These are phyloP conservation scores for Calameuta pallipes DNA, from an alignment of 2,888 invertebrate species.

Conservation along the genomic window DNA sequence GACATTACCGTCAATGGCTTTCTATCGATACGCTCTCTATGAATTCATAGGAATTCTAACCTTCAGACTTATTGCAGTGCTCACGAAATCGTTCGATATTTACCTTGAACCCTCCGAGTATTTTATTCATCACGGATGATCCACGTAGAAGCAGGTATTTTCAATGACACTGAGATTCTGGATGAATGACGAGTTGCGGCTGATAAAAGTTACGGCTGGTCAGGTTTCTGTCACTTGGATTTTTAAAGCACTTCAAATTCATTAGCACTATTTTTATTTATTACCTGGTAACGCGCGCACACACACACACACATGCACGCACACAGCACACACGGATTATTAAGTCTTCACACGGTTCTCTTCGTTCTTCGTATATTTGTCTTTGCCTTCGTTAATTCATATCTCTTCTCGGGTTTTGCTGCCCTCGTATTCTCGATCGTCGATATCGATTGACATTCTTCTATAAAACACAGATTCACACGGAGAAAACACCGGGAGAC, in stretches of 20 bases:
- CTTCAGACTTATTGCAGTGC: not conserved
- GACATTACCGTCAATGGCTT: not conserved
- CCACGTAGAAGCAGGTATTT: not conserved
- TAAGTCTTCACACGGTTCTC: not conserved
- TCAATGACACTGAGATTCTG: not conserved
- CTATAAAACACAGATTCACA: not conserved
- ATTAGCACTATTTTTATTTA: not conserved
- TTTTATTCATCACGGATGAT: not conserved
- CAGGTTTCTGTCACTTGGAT: not conserved
- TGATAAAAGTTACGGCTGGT: not conserved
- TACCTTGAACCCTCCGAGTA: not conserved
- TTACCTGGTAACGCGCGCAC: not conserved
- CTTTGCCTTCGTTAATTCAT: not conserved
- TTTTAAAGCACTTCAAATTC: not conserved
- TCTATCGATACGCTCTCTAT: not conserved
- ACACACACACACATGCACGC: not conserved
- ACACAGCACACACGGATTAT: not conserved
- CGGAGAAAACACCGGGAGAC: no score
- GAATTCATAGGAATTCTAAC: not conserved
- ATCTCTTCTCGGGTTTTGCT: no score
- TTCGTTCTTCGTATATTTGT: not conserved
- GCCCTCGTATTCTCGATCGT: no score
- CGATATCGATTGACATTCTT: not conserved
- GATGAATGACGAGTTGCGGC: not conserved
- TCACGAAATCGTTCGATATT: not conserved